Evolutionary conservation across 2,797 vertebrate species (phyloP), one percentile per base, ranked within the genome.

Genomic region (Morus bassanus): DNA sequence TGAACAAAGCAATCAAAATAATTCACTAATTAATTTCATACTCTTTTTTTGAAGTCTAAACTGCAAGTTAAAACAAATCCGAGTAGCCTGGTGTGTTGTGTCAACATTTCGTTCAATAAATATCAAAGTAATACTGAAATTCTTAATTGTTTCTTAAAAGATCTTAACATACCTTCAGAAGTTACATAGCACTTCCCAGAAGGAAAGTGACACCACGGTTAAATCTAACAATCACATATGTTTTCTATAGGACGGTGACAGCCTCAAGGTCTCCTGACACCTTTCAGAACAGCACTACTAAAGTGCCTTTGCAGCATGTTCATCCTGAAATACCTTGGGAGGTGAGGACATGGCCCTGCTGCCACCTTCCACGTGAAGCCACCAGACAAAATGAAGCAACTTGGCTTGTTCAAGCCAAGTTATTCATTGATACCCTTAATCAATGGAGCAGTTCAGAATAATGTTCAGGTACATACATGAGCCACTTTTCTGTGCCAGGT

Each of bases 1-100:
- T 53, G 95, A 96, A 83, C 48, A 77, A 89, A 95, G 89, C 88
- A 80, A 96, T 93, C 94, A 91, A 93, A 95, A 95, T 85, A 89
- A 95, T 95, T 93, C 76, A 59, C 87, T 96, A 93, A 95, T 93
- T 95, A 48, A 56, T 91, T 93, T 89, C 60, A 73, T 86, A 63
- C 46, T n/a, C 12, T 24, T 70, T 67, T 60, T 79, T 53, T 27
- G 6, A 86, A 78, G 54, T 54, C 83, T 78, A 60, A 86, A 75
- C 65, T 60, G 45, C 61, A 37, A 86, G 80, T 81, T 93, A 72
- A 95, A 93, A 64, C 69, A 65, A 75, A 75, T 23, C 48, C 0
- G 4, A 76, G 84, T n/a, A 80, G 53, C 78, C 60, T 28, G 69
- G 79, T 12, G 85, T 24, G 69, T 85, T 74, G 64, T 60, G 89